A percentile compares a stretch with the other conserved stretches of the same genome.
These are phyloP conservation scores for Loripinus fragilis DNA, from an alignment of 2,888 invertebrate genomes.

Conservation along the genomic window DNA sequence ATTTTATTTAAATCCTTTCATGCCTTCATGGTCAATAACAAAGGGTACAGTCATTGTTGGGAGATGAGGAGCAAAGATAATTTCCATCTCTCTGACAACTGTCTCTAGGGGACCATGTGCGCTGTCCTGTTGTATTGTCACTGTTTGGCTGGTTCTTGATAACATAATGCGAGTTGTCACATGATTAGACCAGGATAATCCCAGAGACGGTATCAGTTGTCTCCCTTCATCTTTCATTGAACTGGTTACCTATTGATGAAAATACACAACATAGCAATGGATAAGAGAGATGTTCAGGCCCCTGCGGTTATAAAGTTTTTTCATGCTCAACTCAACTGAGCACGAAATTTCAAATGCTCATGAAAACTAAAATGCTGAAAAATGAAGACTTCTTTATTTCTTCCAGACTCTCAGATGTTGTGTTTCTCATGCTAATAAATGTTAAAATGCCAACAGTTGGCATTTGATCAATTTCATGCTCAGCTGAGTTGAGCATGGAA, in stretches of 20 bases:
- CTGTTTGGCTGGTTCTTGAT: slow-evolving; percentile 67
- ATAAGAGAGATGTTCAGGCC: no score
- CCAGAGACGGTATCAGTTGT: slow-evolving; percentile 86
- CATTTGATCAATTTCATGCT: no score
- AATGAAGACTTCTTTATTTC: no score
- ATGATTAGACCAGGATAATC: slow-evolving; percentile 88
- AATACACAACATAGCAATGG: no score
- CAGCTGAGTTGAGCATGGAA: no score
- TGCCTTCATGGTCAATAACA: slow-evolving; percentile 85
- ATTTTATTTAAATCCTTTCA: slow-evolving; percentile 69
- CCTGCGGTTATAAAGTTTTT: no score
- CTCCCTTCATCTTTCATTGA: slow-evolving; percentile 62
- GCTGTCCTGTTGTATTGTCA: slow-evolving; percentile 55
- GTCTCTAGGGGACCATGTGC: slow-evolving; percentile 56
- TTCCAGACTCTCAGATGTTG: no score
- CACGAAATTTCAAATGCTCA: no score
- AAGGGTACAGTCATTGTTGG: slow-evolving; percentile 84
- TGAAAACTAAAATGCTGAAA: no score
- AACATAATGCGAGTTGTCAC: slow-evolving; percentile 87
- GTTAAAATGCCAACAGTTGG: no score
- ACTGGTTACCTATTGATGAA: slow-evolving; percentile 77
- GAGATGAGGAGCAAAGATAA: slow-evolving; percentile 87
- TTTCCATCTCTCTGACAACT: slow-evolving; percentile 83
- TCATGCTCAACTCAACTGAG: no score
- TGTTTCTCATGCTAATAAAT: no score